Evolutionary conservation across 2,888 invertebrate species (phyloP).

Genomic region (Nymphalis urticae): DNA sequence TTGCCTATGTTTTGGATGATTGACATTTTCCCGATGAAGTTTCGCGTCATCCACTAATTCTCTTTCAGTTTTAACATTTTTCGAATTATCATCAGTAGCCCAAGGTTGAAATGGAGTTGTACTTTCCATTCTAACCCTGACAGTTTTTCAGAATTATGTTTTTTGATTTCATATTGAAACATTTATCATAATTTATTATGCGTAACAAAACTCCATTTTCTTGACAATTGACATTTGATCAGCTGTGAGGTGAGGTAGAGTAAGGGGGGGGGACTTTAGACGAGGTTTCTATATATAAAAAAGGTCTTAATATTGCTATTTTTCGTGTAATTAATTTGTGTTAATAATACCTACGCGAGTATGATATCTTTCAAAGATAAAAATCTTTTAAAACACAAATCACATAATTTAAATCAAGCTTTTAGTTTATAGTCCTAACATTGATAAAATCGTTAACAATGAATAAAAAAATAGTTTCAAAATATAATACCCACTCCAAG

Average conservation of each 20-base stretch:
- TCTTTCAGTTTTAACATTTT: conserved; percentile 76
- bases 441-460: too few species aligned
- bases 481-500: too few species aligned
- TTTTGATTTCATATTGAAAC: conserved; percentile 70
- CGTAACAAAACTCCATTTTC: conserved; percentile 82
- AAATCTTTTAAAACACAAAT: too few species aligned
- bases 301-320: too few species aligned
- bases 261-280: conserved; percentile 46
- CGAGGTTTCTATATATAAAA: conserved; percentile 6
- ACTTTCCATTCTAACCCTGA: conserved; percentile 76
- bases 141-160: conserved; percentile 57
- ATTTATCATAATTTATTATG: conserved; percentile 70
- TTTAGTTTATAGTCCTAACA: too few species aligned
- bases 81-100: conserved; percentile 73
- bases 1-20: conserved; percentile 82
- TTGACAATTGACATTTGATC: conserved; percentile 77
- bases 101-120: conserved; percentile 79
- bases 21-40: conserved; percentile 82
- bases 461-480: too few species aligned
- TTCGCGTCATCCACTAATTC: conserved; percentile 80
- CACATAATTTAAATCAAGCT: too few species aligned
- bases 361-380: too few species aligned
- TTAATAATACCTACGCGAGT: too few species aligned
- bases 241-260: conserved; percentile 77
- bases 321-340: too few species aligned